A percentile compares a stretch with the other conserved stretches of the same genome.
phyloP scores from a whole-genome alignment of 2,113 vertebrate species.

The Rhinichthys klamathensis region DNA sequence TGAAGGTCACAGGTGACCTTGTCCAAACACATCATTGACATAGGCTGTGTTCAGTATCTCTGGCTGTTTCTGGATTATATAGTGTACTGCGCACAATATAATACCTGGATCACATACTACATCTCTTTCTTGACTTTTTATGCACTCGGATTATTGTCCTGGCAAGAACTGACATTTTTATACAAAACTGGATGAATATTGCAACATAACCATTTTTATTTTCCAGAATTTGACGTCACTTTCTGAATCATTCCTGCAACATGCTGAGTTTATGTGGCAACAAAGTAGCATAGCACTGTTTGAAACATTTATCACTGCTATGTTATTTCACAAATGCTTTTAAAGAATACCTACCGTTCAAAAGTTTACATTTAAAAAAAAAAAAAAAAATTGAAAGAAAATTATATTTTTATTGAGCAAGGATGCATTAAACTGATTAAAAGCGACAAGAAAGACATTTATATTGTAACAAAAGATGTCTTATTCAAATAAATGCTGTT shows the following conservation, averaged over 20 bases:
- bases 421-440: too few species aligned
- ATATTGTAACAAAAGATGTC: too few species aligned
- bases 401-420: too few species aligned
- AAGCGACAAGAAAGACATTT: too few species aligned
- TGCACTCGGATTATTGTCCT: neutral
- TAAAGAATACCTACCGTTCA: neutral
- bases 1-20: conserved; percentile 15
- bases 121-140: neutral
- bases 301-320: neutral
- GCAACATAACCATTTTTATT: conserved; percentile 1
- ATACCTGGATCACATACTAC: neutral
- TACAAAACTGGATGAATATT: neutral
- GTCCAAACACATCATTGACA: neutral
- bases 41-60: neutral
- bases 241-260: neutral
- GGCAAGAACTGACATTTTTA: neutral
- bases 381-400: neutral
- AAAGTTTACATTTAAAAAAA: neutral
- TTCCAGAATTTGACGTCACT: neutral
- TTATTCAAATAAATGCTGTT: too few species aligned
- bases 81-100: neutral
- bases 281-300: neutral
- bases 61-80: neutral
- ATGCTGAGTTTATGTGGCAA: neutral
- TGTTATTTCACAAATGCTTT: neutral